Evolutionary conservation across 1,140 invertebrate species (phyloP).

Genomic region (Trypoxylus dichotomus): DNA sequence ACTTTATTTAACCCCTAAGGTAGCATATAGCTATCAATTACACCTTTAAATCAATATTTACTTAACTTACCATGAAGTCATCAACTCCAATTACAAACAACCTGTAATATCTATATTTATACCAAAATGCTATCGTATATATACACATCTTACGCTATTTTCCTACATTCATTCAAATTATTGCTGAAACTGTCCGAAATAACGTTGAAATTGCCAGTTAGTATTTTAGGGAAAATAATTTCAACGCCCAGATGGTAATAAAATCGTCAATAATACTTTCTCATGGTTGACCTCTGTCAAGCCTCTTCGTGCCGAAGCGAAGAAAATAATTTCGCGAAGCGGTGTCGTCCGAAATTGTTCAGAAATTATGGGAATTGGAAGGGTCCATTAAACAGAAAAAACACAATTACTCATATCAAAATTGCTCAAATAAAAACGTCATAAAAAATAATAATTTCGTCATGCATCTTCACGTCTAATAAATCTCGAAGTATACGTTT

Average conservation of each 20-base stretch:
- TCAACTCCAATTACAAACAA: no score
- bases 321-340: not conserved
- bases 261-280: not conserved
- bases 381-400: not conserved
- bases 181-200: no score
- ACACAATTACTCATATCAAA: conserved; percentile 19
- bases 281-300: not conserved
- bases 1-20: no score
- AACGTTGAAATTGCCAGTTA: no score
- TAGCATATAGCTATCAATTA: no score
- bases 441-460: conserved; percentile 17
- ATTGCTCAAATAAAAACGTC: conserved; percentile 8
- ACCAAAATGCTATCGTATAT: no score
- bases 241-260: not conserved
- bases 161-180: no score
- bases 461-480: not conserved
- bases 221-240: not conserved
- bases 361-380: not conserved
- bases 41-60: no score
- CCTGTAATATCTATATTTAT: no score
- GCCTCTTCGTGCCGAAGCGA: not conserved
- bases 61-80: no score
- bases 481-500: not conserved
- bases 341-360: not conserved
- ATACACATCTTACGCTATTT: no score